phyloP scores from a whole-genome alignment of 2,888 invertebrate genomes.

The Ypsolopha sequella region DNA sequence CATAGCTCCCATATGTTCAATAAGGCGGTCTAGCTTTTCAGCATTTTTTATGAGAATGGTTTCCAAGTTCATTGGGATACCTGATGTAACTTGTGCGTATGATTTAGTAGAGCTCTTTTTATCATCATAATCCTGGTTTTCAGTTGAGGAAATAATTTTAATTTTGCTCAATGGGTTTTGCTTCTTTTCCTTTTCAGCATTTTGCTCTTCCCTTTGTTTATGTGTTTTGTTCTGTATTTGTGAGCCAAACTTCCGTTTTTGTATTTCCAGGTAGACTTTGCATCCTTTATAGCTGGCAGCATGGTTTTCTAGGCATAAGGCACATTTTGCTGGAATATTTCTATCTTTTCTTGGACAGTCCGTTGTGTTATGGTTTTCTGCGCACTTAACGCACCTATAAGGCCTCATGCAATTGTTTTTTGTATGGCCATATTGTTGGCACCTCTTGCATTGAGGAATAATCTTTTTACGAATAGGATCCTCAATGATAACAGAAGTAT shows the following conservation, averaged over 20 bases:
- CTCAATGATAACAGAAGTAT: neutral
- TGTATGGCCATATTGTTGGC: no score
- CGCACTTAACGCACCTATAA: conserved; percentile 6
- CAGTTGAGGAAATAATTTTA: no score
- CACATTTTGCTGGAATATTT: conserved; percentile 5
- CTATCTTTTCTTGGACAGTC: conserved; percentile 4
- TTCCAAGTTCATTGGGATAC: conserved; percentile 1
- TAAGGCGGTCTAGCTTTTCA: conserved; percentile 12
- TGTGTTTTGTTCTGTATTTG: no score
- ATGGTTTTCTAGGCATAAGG: conserved; percentile 3
- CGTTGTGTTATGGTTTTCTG: conserved; percentile 4
- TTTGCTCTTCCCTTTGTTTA: no score
- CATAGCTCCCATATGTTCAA: conserved; percentile 11
- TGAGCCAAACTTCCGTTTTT: neutral
- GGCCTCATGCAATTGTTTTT: conserved; percentile 3
- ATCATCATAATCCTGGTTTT: no score
- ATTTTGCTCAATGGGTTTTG: no score
- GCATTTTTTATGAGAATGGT: conserved; percentile 9
- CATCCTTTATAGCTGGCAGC: conserved; percentile 1
- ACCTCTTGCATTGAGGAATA: no score
- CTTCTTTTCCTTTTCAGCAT: no score
- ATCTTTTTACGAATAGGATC: no score
- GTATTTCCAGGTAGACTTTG: neutral
- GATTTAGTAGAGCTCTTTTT: neutral
- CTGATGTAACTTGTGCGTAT: neutral